These are phyloP conservation scores for Zosterops japonicus DNA, from an alignment of 2,113 vertebrate genomes.

Conservation along the genomic window DNA sequence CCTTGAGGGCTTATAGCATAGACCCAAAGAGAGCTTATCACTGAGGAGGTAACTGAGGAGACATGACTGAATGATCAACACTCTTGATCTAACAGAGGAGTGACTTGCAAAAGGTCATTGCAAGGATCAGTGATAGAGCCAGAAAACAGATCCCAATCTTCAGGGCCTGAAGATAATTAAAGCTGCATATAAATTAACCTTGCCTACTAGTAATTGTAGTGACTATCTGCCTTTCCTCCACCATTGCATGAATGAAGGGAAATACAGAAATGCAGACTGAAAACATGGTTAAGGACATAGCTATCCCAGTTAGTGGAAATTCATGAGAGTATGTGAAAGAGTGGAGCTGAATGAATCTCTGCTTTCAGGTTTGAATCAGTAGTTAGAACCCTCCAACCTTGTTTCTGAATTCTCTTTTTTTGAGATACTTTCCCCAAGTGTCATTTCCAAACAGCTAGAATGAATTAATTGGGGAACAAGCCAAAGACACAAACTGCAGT, in stretches of 20 bases:
- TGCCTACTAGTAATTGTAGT: background rate
- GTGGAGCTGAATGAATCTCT: background rate
- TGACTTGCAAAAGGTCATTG: background rate
- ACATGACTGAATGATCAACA: background rate
- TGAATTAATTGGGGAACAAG: background rate
- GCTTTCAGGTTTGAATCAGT: background rate
- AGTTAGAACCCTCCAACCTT: background rate
- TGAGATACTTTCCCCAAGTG: background rate
- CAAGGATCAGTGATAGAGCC: background rate
- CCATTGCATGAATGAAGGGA: background rate
- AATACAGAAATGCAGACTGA: background rate
- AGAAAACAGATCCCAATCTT: background rate
- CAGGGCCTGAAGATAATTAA: background rate
- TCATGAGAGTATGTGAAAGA: background rate
- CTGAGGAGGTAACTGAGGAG: background rate
- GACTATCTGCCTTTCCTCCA: background rate
- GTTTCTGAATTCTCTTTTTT: background rate
- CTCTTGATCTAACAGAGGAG: background rate
- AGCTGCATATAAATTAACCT: background rate
- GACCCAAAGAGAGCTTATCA: background rate
- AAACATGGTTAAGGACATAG: fast-evolving
- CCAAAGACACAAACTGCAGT: background rate
- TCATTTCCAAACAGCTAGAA: background rate
- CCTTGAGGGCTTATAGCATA: background rate
- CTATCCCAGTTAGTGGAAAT: background rate